Evolutionary conservation across 1,140 invertebrate genomes (phyloP).

Genomic region (Pomacea maculata): DNA sequence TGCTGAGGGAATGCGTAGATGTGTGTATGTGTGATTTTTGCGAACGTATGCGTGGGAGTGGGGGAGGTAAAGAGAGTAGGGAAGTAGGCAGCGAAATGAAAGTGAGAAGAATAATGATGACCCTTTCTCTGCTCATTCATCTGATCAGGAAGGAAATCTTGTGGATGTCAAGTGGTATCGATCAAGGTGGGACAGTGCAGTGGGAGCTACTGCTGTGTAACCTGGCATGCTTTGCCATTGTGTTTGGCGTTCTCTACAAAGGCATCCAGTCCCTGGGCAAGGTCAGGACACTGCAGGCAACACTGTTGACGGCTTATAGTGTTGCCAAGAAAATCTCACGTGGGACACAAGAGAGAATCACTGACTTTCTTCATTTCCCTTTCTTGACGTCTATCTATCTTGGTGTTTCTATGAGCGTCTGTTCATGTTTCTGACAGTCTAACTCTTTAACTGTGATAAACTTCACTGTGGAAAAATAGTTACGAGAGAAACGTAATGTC

Average conservation of each 20-base stretch:
- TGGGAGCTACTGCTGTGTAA: conserved; percentile 89
- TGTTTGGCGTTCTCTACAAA: conserved; percentile 96
- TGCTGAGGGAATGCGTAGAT: too few species aligned
- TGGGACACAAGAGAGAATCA: neutral
- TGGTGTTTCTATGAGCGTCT: too few species aligned
- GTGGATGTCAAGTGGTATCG: conserved; percentile 86
- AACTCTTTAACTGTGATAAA: neutral
- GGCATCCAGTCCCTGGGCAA: conserved; percentile 96
- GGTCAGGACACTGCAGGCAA: conserved; percentile 61
- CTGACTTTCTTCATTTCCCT: neutral
- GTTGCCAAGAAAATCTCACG: neutral
- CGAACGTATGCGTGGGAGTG: too few species aligned
- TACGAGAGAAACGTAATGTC: too few species aligned
- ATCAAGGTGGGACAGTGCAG: conserved; percentile 85
- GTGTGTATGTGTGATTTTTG: too few species aligned
- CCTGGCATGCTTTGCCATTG: conserved; percentile 88
- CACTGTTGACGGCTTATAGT: too few species aligned
- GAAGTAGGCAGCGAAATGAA: neutral
- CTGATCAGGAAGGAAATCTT: conserved; percentile 66
- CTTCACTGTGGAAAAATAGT: too few species aligned
- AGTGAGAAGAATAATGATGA: neutral
- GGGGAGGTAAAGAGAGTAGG: too few species aligned
- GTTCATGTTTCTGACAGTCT: neutral
- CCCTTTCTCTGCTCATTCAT: neutral
- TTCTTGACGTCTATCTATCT: neutral